Percentiles rank a stretch among this genome's conserved stretches.
Conservation (phyloP, 92 coral and sea anemone genomes). For the Meandrina meandrites region DNA sequence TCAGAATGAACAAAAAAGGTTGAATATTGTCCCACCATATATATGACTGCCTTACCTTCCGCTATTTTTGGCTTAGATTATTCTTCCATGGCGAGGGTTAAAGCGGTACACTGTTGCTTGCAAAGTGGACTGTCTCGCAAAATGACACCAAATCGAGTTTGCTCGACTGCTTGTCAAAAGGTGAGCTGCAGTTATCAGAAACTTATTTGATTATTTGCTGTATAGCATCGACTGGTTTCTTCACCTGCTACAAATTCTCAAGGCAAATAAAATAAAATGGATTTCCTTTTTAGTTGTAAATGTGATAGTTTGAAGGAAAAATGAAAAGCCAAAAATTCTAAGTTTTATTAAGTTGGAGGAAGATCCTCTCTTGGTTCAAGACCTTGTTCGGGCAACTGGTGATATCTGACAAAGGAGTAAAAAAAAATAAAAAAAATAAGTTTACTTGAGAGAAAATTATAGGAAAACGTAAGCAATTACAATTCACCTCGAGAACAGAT, state of each 20-base stretch:
- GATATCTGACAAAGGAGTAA: not conserved
- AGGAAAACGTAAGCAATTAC: not conserved
- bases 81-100: not conserved
- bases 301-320: not conserved
- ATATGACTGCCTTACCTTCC: too few relatives aligned
- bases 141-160: not conserved
- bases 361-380: not conserved
- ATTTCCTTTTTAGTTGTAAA: not conserved
- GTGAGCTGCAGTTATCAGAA: not conserved
- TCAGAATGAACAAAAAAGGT: too few relatives aligned
- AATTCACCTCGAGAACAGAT: not conserved
- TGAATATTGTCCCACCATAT: too few relatives aligned
- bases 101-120: not conserved
- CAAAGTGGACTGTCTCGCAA: not conserved
- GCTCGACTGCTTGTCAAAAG: not conserved
- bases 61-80: not conserved
- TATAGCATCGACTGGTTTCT: not conserved
- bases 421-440: not conserved
- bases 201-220: not conserved
- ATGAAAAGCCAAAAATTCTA: too few relatives aligned
- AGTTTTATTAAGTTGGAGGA: too few relatives aligned
- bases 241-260: constrained; percentile 13
- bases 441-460: not conserved
- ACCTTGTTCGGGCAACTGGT: too few relatives aligned
- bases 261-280: not conserved